Conservation (phyloP, 53 echinoderm and acorn worm species). For the Paracentrotus lividus region DNA sequence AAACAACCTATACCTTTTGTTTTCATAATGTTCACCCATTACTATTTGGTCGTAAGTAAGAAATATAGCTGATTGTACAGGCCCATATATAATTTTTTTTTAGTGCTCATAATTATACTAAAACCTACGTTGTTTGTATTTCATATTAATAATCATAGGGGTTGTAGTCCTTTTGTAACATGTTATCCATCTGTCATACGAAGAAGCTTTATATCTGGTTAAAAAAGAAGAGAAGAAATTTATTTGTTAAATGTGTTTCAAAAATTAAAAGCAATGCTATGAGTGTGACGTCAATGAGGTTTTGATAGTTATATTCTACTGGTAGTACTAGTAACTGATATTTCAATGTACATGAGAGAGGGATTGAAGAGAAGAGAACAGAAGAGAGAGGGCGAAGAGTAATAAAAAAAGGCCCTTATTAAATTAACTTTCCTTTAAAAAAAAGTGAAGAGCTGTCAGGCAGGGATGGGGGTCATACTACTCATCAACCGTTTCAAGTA, state of each 20-base stretch:
- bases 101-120: constrained; percentile 42
- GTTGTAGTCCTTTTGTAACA: constrained; percentile 5
- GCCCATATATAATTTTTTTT: constrained; percentile 4
- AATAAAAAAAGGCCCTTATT: no score
- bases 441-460: no score
- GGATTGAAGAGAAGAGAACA: no score
- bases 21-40: background rate
- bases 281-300: constrained; percentile 54
- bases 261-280: constrained; percentile 68
- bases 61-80: constrained; percentile 43
- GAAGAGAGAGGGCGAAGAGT: no score
- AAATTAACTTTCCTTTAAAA: no score
- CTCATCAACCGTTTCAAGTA: no score
- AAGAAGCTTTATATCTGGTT: constrained; percentile 48
- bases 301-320: no score
- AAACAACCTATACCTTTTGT: background rate
- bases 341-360: no score
- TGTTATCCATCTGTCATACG: constrained; percentile 39
- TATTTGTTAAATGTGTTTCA: constrained; percentile 62
- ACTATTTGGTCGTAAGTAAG: background rate
- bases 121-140: constrained; percentile 15
- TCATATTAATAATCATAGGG: constrained; percentile 35
- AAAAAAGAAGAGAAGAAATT: background rate
- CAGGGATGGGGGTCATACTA: no score
- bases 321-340: no score